A percentile compares a stretch with the other conserved stretches of the same genome.
These are phyloP conservation scores for Sinentomon sp. DNA, from an alignment of 2,888 invertebrate species.

Conservation along the genomic window DNA sequence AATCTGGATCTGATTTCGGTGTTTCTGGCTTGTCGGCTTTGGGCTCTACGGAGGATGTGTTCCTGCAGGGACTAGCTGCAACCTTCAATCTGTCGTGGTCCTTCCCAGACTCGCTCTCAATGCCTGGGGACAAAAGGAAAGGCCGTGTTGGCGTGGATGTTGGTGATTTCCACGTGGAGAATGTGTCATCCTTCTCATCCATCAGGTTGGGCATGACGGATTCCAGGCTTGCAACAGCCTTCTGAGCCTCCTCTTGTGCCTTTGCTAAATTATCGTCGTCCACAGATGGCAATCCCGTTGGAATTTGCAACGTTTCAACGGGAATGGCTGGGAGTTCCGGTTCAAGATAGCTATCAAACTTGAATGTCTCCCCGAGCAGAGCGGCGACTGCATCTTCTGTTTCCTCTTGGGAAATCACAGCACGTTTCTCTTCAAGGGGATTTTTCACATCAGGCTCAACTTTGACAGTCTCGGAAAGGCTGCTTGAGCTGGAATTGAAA, in stretches of 20 bases:
- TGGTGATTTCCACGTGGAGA: no score
- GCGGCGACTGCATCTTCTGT: conserved; percentile 78
- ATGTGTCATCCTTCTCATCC: no score
- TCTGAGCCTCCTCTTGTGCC: conserved; percentile 54
- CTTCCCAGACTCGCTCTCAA: no score
- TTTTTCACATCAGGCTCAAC: conserved; percentile 28
- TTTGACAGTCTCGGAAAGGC: conserved; percentile 21
- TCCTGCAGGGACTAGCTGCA: no score
- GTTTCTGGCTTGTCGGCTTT: conserved; percentile 70
- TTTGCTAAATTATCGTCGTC: conserved; percentile 30
- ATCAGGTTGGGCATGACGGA: conserved; percentile 19
- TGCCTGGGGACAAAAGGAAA: no score
- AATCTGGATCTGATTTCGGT: conserved; percentile 52
- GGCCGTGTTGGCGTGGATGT: no score
- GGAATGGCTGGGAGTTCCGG: conserved; percentile 7
- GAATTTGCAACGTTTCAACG: no score
- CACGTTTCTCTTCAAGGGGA: conserved; percentile 36
- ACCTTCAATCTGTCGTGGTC: no score
- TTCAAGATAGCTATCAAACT: conserved; percentile 9
- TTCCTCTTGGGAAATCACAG: conserved; percentile 71
- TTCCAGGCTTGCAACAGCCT: conserved; percentile 53
- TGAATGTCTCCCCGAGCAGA: conserved; percentile 52
- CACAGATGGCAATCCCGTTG: conserved; percentile 19
- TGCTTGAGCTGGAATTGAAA: no score
- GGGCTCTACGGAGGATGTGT: no score